These are phyloP conservation scores for Lochmaea capreae DNA, from an alignment of 2,888 invertebrate species.

Conservation along the genomic window DNA sequence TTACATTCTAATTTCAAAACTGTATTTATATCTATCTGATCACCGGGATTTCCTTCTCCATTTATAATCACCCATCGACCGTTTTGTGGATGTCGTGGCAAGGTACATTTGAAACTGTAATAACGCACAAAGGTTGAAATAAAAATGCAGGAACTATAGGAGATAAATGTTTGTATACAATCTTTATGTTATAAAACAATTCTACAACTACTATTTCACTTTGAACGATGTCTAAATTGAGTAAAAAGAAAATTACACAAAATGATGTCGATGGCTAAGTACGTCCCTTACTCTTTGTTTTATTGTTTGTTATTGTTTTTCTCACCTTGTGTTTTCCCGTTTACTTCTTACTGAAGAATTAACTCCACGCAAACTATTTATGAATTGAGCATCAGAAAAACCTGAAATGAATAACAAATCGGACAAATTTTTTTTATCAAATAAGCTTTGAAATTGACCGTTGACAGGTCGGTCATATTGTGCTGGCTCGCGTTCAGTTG, in stretches of 20 bases:
- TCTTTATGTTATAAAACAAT: background rate
- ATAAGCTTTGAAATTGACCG: no score
- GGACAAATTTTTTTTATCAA: no score
- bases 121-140: background rate
- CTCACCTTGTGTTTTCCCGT: constrained; percentile 8
- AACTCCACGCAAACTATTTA: background rate
- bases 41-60: constrained; percentile 40
- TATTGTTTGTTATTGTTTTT: background rate
- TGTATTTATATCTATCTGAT: constrained; percentile 34
- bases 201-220: no score
- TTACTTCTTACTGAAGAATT: background rate
- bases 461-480: no score
- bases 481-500: no score
- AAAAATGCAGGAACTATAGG: background rate
- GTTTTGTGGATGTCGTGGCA: constrained; percentile 37
- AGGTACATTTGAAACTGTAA: constrained; percentile 34
- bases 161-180: background rate
- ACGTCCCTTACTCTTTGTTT: background rate
- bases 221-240: no score
- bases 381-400: background rate
- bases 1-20: constrained; percentile 38
- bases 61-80: constrained; percentile 40
- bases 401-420: constrained; percentile 1
- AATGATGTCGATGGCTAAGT: background rate
- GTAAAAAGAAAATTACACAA: background rate